A percentile compares a stretch with the other conserved stretches of the same genome.
These are phyloP conservation scores for Quiscalus mexicanus DNA, from an alignment of 2,113 vertebrate genomes.

Conservation along the genomic window DNA sequence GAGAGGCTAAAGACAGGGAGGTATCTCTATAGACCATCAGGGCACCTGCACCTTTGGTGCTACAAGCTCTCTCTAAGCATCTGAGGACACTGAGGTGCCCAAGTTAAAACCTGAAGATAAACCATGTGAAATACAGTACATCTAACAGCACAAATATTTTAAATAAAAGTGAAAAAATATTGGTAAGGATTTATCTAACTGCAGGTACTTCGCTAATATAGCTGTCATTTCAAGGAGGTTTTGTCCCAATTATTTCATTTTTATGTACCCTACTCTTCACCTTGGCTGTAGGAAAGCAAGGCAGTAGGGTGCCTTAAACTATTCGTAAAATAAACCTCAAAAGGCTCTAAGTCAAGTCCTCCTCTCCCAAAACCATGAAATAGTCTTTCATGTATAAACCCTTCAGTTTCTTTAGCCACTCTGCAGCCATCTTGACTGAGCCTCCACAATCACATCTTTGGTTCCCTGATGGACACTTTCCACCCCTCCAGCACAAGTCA, in stretches of 20 bases:
- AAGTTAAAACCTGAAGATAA: background rate
- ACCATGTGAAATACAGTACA: background rate
- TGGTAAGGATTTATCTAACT: background rate
- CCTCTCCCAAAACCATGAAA: background rate
- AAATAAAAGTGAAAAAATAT: background rate
- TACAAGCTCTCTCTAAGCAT: background rate
- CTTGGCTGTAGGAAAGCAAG: background rate
- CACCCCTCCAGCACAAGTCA: background rate
- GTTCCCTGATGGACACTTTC: background rate
- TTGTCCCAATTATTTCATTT: background rate
- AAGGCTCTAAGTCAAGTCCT: background rate
- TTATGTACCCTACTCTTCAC: background rate
- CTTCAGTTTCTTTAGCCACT: background rate
- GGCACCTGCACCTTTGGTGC: background rate
- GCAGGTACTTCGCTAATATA: background rate
- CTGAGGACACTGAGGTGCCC: background rate
- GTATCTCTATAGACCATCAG: background rate
- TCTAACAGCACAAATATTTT: background rate
- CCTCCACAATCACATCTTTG: background rate
- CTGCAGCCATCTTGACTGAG: background rate
- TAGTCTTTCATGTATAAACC: background rate
- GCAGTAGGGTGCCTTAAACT: background rate
- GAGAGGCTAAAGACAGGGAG: background rate
- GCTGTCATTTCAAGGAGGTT: background rate
- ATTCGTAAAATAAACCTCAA: background rate